These are phyloP conservation scores for Sylvia borin DNA, from an alignment of 2,797 vertebrate genomes.

Conservation along the genomic window DNA sequence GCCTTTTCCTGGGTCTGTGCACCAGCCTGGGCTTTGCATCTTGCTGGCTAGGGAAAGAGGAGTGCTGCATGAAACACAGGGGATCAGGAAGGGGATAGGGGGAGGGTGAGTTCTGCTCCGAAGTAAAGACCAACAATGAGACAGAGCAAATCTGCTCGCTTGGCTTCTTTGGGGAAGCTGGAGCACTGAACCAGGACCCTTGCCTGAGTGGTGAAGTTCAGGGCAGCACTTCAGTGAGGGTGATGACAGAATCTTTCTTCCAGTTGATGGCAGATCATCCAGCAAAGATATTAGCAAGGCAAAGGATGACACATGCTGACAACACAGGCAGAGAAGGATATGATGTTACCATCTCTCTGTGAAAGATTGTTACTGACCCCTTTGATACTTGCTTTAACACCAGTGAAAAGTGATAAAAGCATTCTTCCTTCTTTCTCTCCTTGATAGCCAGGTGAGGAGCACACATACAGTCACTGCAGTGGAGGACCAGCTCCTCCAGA, in stretches of 20 bases:
- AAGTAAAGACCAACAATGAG: not conserved
- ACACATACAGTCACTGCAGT: not conserved
- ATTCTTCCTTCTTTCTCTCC: not conserved
- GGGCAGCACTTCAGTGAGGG: not conserved
- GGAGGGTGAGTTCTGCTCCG: not conserved
- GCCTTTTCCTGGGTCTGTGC: not conserved
- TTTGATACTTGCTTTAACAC: slow-evolving; percentile 18
- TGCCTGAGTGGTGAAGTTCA: not conserved
- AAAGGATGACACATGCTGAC: slow-evolving; percentile 33
- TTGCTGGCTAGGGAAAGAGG: not conserved
- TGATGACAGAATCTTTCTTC: slow-evolving; percentile 1
- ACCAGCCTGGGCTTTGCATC: not conserved
- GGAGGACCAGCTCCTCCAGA: not conserved
- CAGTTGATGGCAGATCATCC: slow-evolving; percentile 4
- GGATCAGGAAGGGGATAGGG: not conserved
- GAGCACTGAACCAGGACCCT: not conserved
- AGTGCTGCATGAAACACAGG: not conserved
- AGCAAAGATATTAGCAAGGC: slow-evolving; percentile 10
- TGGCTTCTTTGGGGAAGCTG: not conserved
- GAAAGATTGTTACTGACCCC: not conserved
- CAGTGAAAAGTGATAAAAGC: slow-evolving; percentile 18
- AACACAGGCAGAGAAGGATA: slow-evolving; percentile 15
- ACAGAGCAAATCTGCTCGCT: not conserved
- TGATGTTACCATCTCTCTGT: not conserved
- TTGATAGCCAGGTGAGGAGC: not conserved